A percentile compares a stretch with the other conserved stretches of the same genome.
Conservation (phyloP, 2,113 vertebrate genomes). For the Cynoglossus semilaevis region DNA sequence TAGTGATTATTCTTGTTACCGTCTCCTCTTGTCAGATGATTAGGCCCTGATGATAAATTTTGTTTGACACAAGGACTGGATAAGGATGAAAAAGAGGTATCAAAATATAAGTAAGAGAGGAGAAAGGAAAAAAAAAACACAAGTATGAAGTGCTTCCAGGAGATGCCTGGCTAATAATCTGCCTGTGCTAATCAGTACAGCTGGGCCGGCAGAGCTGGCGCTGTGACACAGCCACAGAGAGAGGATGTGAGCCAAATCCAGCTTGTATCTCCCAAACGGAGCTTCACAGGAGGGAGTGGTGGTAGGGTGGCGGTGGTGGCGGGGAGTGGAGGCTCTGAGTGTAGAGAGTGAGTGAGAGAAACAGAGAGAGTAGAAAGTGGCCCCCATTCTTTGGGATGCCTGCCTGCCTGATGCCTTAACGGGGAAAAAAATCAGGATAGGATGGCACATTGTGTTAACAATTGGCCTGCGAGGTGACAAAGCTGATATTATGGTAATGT, state of each 20-base stretch:
- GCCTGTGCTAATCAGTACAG: constrained; percentile 83
- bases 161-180: constrained; percentile 92
- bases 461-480: constrained; percentile 73
- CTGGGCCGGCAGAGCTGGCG: constrained; percentile 84
- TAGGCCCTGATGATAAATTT: constrained; percentile 42
- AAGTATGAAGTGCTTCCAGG: constrained; percentile 80
- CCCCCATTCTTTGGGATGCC: constrained; percentile 59
- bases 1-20: constrained; percentile 39
- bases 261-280: constrained; percentile 77
- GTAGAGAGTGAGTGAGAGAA: constrained; percentile 18
- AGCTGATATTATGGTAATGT: constrained; percentile 77
- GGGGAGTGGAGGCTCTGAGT: constrained; percentile 12
- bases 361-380: constrained; percentile 39
- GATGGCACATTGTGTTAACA: constrained; percentile 62
- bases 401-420: constrained; percentile 45
- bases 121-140: constrained; percentile 28
- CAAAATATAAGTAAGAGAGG: constrained; percentile 64
- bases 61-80: constrained; percentile 24
- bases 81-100: constrained; percentile 32
- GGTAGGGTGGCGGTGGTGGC: constrained; percentile 1
- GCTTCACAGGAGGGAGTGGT: constrained; percentile 34
- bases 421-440: constrained; percentile 52
- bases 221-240: constrained; percentile 76
- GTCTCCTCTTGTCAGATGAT: constrained; percentile 75
- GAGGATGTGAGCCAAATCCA: constrained; percentile 78